Conservation (phyloP, 2,113 vertebrate species). For the Daubentonia madagascariensis region DNA sequence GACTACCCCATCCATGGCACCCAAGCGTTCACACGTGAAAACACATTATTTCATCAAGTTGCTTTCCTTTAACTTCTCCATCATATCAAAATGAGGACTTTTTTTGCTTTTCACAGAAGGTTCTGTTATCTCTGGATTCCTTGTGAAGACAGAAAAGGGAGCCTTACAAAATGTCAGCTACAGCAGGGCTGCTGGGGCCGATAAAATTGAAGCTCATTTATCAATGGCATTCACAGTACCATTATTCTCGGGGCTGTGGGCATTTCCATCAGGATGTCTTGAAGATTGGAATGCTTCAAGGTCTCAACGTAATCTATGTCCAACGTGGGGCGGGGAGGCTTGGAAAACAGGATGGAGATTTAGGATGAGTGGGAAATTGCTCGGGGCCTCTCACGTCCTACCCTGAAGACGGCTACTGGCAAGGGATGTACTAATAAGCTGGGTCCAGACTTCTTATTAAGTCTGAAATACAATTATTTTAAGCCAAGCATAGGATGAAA, state of each 20-base stretch:
- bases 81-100: not conserved
- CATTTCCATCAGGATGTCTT: fast-evolving
- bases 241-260: fast-evolving
- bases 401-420: fast-evolving
- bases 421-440: not conserved
- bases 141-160: not conserved
- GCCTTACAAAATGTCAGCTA: fast-evolving
- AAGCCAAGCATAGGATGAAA: not conserved
- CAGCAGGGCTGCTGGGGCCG: not conserved
- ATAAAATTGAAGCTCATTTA: fast-evolving
- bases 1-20: no score
- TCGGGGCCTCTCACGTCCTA: fast-evolving
- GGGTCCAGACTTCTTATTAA: not conserved
- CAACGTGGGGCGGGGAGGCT: fast-evolving
- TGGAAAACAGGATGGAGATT: not conserved
- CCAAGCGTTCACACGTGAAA: fast-evolving
- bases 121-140: not conserved
- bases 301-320: not conserved
- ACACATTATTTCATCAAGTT: no score
- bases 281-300: not conserved
- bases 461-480: not conserved
- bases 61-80: not conserved
- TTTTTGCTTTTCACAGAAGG: not conserved
- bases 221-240: fast-evolving
- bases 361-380: no score